Conservation (phyloP, 2,113 vertebrate species). For the Agapornis roseicollis region DNA sequence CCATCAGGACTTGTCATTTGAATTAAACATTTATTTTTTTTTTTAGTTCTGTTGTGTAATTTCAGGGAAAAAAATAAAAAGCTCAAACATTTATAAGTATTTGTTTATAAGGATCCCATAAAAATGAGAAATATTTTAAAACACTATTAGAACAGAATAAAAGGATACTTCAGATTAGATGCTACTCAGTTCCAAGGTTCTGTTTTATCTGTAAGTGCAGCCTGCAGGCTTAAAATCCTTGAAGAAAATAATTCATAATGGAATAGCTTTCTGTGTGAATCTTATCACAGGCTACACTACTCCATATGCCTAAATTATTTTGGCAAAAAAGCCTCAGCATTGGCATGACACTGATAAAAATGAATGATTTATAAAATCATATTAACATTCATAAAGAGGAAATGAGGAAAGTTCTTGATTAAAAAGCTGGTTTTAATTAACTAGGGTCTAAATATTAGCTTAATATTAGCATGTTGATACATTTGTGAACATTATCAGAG, state of each 20-base stretch:
- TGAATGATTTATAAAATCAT: slow-evolving; percentile 16
- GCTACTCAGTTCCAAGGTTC: neutral
- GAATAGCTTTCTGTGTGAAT: neutral
- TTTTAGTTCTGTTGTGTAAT: neutral
- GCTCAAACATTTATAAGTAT: neutral
- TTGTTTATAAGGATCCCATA: neutral
- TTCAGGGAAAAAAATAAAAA: neutral
- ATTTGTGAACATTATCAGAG: slow-evolving; percentile 30
- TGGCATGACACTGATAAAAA: slow-evolving; percentile 24
- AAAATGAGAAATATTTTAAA: neutral
- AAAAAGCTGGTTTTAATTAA: slow-evolving; percentile 32
- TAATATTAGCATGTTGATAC: slow-evolving; percentile 30
- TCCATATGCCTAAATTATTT: neutral
- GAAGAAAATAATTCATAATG: neutral
- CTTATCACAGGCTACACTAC: neutral
- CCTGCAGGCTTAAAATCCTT: slow-evolving; percentile 8
- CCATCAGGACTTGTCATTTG: neutral
- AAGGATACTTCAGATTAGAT: slow-evolving; percentile 1
- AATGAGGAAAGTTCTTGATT: slow-evolving; percentile 30
- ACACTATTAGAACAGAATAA: neutral
- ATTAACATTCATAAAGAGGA: slow-evolving; percentile 38
- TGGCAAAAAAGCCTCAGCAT: neutral
- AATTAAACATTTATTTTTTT: neutral
- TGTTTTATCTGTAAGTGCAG: slow-evolving; percentile 25
- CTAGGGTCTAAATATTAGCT: slow-evolving; percentile 13